Evolutionary conservation across 2,888 invertebrate species (phyloP).

Genomic region (Drosophila antonietae): DNA sequence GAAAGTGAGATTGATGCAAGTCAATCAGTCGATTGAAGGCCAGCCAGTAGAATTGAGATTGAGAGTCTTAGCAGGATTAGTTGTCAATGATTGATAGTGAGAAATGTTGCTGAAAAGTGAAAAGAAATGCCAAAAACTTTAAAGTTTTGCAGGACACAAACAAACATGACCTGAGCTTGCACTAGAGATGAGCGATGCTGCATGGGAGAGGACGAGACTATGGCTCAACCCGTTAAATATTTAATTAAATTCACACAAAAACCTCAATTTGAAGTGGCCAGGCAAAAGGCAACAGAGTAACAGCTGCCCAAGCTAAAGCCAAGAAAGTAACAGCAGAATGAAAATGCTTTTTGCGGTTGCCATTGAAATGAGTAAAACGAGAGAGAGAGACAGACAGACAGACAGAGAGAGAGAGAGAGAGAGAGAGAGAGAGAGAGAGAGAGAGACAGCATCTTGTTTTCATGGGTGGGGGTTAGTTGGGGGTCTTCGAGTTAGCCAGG

Average conservation of each 20-base stretch:
- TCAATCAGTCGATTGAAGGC: neutral
- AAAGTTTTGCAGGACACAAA: neutral
- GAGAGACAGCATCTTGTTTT: neutral
- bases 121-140: neutral
- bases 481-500: neutral
- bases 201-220: slow-evolving; percentile 1
- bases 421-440: neutral
- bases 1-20: neutral
- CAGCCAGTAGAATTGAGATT: too few relatives aligned
- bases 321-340: slow-evolving; percentile 65
- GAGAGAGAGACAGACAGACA: neutral
- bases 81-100: neutral
- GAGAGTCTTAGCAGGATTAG: too few relatives aligned
- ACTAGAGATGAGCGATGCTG: neutral
- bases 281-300: slow-evolving; percentile 23
- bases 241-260: slow-evolving; percentile 73
- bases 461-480: neutral
- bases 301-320: slow-evolving; percentile 42
- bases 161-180: neutral
- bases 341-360: slow-evolving; percentile 77
- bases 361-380: slow-evolving; percentile 70
- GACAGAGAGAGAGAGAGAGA: too few relatives aligned
- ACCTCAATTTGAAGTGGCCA: slow-evolving; percentile 60
- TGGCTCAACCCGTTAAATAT: slow-evolving; percentile 63
- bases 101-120: neutral